Base-by-base conservation (phyloP, 2,888 invertebrate species). In the Antheraea yamamai region DNA sequence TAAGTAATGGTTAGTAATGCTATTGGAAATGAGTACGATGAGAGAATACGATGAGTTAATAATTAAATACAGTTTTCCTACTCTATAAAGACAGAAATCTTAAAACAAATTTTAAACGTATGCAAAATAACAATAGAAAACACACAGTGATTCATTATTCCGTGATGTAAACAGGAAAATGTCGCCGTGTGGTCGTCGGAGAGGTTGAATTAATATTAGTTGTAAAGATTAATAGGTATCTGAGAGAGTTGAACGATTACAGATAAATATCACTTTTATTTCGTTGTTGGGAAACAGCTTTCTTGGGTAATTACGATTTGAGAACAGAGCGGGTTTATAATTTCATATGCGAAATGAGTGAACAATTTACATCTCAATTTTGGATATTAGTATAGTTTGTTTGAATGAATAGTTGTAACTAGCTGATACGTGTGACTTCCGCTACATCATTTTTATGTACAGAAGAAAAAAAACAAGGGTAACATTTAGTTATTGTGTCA, bases 101-200 rank as follows among this genome's bases (percentile, higher is more conserved):
- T 39, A 39, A 39, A 39, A 39, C 20, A 39, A 70, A 70, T 39
- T 70, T 70, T 8, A 39, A 39, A 70, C 39, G 39, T 39, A 39
- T 70, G n/a, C 18, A 70, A 70, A 70, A 70, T 12, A 70, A 51
- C n/a, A 61, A 72, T 30, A 61, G 55, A 51, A 61, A 26, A 75
- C 58, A 61, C 52, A 71, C 39, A 47, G 74, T 75, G 74, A 75
- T 75, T 75, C 74, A 75, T 61, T 72, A 39, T 71, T 47, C 58
- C 74, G 72, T 72, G 71, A 75, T 72, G 72, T 75, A 26, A 75
- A 72, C 74, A 75, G 74, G 74, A 75, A 75, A 75, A 75, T 75
- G 74, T 71, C 72, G 61, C 72, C 39, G 55, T 51, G 61, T 61
- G 74, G 61, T 71, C n/a, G 47, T 72, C 30, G 74, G 61, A 39